phyloP scores from a whole-genome alignment of 2,797 vertebrate genomes.

The Epinephelus awoara region DNA sequence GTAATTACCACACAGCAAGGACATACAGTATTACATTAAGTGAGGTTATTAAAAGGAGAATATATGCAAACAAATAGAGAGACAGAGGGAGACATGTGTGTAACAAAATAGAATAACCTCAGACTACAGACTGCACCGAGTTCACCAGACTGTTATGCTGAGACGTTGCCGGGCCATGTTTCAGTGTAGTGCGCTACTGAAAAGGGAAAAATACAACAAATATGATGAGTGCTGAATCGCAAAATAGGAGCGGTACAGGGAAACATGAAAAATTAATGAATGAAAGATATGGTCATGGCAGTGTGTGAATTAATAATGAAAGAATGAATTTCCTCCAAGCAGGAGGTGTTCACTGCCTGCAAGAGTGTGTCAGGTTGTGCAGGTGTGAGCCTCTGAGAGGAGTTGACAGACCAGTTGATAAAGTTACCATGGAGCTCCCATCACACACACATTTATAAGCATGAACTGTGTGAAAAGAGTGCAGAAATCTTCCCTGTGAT shows the following conservation, averaged over 20 bases:
- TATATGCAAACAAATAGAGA: constrained; percentile 26
- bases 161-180: constrained; percentile 34
- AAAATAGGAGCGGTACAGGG: constrained; percentile 56
- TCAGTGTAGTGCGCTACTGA: constrained; percentile 15
- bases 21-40: constrained; percentile 21
- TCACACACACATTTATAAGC: constrained; percentile 25
- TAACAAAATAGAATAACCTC: constrained; percentile 24
- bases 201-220: constrained; percentile 26
- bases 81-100: background rate
- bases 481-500: background rate
- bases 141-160: constrained; percentile 25
- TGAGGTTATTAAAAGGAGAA: constrained; percentile 60
- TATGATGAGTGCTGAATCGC: constrained; percentile 45
- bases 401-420: constrained; percentile 15
- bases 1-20: constrained; percentile 62
- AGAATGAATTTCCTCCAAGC: constrained; percentile 55
- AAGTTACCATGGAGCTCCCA: constrained; percentile 4
- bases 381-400: constrained; percentile 1
- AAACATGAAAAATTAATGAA: constrained; percentile 72
- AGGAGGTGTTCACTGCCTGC: constrained; percentile 34
- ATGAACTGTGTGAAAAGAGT: background rate
- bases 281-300: constrained; percentile 66
- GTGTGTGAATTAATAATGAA: constrained; percentile 75
- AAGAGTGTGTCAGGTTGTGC: constrained; percentile 42
- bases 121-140: constrained; percentile 5